Conservation (phyloP, 2,797 vertebrate species). For the Limosa lapponica region DNA sequence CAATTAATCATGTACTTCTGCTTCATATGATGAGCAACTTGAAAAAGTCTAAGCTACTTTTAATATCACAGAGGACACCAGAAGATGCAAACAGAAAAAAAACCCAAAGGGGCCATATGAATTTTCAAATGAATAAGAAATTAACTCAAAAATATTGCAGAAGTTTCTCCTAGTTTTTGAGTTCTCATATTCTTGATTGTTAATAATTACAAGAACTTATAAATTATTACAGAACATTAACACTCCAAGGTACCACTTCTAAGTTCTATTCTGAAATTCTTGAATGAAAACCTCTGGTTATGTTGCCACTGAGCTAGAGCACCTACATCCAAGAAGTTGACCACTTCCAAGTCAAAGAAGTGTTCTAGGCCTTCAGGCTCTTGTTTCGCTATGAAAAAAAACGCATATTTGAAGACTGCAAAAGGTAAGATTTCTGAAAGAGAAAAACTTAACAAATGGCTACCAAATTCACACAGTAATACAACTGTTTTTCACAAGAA, state of each 20-base stretch:
- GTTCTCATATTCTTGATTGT: background rate
- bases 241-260: background rate
- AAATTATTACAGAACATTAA: background rate
- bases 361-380: background rate
- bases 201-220: background rate
- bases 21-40: background rate
- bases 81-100: background rate
- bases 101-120: rapidly evolving
- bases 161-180: background rate
- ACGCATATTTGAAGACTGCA: background rate
- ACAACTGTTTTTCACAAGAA: background rate
- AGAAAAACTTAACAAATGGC: background rate
- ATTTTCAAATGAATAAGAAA: background rate
- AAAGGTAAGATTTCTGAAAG: background rate
- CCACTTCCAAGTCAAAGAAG: background rate
- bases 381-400: background rate
- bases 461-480: background rate
- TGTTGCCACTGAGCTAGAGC: background rate
- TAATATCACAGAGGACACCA: background rate
- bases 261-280: background rate
- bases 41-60: background rate
- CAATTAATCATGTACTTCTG: background rate
- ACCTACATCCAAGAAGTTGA: background rate
- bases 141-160: background rate
- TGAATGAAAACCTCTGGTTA: background rate